Base-by-base conservation (phyloP, 2,113 vertebrate species). In the Cromileptes altivelis region DNA sequence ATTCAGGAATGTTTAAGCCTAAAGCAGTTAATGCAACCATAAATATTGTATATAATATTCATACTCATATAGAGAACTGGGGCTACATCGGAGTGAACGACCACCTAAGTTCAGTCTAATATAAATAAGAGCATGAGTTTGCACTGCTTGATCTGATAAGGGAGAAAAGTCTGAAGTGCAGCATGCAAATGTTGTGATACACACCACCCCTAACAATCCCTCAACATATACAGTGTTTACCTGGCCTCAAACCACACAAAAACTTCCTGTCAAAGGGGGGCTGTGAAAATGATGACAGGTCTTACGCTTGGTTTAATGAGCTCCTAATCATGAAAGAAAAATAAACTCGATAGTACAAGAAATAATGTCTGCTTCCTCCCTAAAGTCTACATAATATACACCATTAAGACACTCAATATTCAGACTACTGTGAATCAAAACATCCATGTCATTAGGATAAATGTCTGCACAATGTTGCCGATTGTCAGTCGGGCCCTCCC, bases 381-480 rank as follows among this genome's bases (percentile, higher is more conserved):
- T 25, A 37, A 74, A 40, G 57, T 65, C 81, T 21, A 58, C 47
- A 40, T 23, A 27, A 61, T 58, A 57, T 15, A 13, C 0, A 0
- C 61, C 27, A 40, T 75, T 62, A 60, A 85, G 47, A 82, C 27
- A 42, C 55, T 33, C 15, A 23, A 82, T 23, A 42, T 58, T 33
- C 15, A 23, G 42, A 40, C 70, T 56, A 78, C 69, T 83, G 78
- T 70, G 70, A 56, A 49, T 56, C 55, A 69, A 85, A 82, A 55
- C 86, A 82, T 72, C 33, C 52, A 33, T 62, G 60, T 78, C 55
- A 82, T 71, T 42, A 27, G 50, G 75, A 82, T 79, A 76, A 81
- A 71, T 70, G 73, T 74, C 75, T 73, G 85, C 63, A 81, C 42
- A 80, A 67, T 78, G 69, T 68, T 21, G 72, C 64, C 78, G 55